Evolutionary conservation across 2,888 invertebrate species (phyloP).

Genomic region (Cantharis lateralis): DNA sequence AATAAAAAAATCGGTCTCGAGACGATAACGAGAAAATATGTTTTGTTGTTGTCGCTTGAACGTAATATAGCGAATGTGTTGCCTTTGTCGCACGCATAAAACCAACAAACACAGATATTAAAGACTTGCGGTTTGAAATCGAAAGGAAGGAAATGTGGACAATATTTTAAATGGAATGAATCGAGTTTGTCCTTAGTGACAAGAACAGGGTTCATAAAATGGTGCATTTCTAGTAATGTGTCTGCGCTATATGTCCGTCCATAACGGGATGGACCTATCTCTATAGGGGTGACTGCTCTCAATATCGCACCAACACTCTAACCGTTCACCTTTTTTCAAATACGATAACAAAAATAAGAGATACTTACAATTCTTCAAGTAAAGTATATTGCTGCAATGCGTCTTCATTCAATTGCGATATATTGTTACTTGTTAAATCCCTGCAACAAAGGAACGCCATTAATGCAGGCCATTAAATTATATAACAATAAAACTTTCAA

Average conservation of each 20-base stretch:
- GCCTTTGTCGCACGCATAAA: conserved; percentile 19
- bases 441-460: conserved; percentile 60
- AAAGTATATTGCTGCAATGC: conserved; percentile 70
- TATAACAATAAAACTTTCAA: not conserved
- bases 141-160: conserved; percentile 15
- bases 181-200: conserved; percentile 31
- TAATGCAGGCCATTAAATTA: not conserved
- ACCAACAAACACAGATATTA: conserved; percentile 19
- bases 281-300: conserved; percentile 29
- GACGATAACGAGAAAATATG: conserved; percentile 18
- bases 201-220: conserved; percentile 37
- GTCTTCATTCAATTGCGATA: conserved; percentile 71
- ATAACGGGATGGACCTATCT: conserved; percentile 33
- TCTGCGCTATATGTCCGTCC: conserved; percentile 41
- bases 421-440: conserved; percentile 81
- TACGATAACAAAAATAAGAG: conserved; percentile 16
- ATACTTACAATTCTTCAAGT: conserved; percentile 76
- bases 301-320: conserved; percentile 22
- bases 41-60: conserved; percentile 2
- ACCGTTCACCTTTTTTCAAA: conserved; percentile 20
- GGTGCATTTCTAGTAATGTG: conserved; percentile 43
- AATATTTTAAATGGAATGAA: conserved; percentile 28
- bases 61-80: conserved; percentile 5
- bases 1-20: conserved; percentile 4
- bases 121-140: conserved; percentile 16